Percentiles rank a stretch among this genome's conserved stretches.
phyloP scores from a whole-genome alignment of 1,140 invertebrate genomes.

The Trichonephila inaurata region DNA sequence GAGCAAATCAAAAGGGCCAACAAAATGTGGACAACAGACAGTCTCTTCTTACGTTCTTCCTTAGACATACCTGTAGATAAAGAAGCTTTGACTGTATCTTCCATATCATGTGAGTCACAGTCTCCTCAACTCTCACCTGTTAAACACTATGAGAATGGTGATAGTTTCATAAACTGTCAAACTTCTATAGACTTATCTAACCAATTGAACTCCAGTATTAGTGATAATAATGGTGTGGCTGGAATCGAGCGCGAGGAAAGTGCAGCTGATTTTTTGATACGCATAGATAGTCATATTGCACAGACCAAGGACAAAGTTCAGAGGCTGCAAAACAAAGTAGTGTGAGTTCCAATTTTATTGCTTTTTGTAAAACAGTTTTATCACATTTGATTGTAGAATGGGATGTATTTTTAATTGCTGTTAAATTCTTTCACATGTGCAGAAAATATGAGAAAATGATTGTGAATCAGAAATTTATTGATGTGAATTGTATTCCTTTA shows the following conservation, averaged over 20 bases:
- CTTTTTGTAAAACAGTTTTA: not conserved
- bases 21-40: slow-evolving; percentile 92
- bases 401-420: too few relatives aligned
- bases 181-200: slow-evolving; percentile 42
- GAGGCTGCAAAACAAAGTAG: slow-evolving; percentile 82
- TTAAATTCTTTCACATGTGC: too few relatives aligned
- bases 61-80: slow-evolving; percentile 87
- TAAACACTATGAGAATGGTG: slow-evolving; percentile 47
- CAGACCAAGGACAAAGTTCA: slow-evolving; percentile 92
- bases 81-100: slow-evolving; percentile 70
- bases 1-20: slow-evolving; percentile 94
- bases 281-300: slow-evolving; percentile 93
- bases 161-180: slow-evolving; percentile 42
- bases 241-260: slow-evolving; percentile 82
- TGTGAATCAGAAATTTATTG: too few relatives aligned
- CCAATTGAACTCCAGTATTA: slow-evolving; percentile 50
- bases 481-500: too few relatives aligned
- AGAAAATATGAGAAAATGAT: too few relatives aligned
- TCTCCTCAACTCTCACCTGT: slow-evolving; percentile 38
- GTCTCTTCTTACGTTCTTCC: slow-evolving; percentile 91
- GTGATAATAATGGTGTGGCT: slow-evolving; percentile 81
- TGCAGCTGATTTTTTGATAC: slow-evolving; percentile 90
- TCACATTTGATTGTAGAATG: too few relatives aligned
- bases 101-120: slow-evolving; percentile 56
- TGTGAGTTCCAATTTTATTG: slow-evolving; percentile 70